These are phyloP conservation scores for Allygus modestus DNA, from an alignment of 2,888 invertebrate species.

Conservation along the genomic window DNA sequence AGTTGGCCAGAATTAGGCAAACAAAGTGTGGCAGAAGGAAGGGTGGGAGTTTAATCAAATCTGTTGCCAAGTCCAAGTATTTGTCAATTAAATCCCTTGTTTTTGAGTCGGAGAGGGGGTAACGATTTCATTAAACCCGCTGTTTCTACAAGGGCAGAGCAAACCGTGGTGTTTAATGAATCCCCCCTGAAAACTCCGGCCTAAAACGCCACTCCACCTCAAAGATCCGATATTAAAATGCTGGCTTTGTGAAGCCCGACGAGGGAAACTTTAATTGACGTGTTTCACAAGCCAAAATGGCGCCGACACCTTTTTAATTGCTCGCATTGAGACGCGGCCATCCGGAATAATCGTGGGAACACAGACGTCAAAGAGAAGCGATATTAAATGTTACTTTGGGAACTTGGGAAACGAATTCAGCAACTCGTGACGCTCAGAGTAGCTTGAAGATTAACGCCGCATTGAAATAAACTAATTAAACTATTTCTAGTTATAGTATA, in stretches of 20 bases:
- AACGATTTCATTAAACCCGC: conserved; percentile 63
- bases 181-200: not conserved
- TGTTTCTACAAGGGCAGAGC: conserved; percentile 11
- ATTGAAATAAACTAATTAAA: too few relatives aligned
- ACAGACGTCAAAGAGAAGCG: not conserved
- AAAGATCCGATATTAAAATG: conserved; percentile 49
- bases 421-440: too few relatives aligned
- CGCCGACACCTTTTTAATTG: conserved; percentile 48
- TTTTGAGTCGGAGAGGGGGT: conserved; percentile 54
- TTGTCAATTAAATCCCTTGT: conserved; percentile 62
- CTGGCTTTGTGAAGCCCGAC: conserved; percentile 11
- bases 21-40: conserved; percentile 28
- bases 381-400: not conserved
- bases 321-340: conserved; percentile 40
- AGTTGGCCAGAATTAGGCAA: conserved; percentile 55
- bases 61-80: conserved; percentile 56
- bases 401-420: not conserved
- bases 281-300: conserved; percentile 48
- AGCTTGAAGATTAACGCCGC: too few relatives aligned
- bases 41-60: conserved; percentile 52
- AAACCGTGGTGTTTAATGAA: conserved; percentile 43
- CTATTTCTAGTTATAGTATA: too few relatives aligned
- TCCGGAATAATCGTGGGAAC: conserved; percentile 22
- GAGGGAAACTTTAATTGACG: conserved; percentile 41
- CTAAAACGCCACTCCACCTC: conserved; percentile 19